Base-by-base conservation (phyloP, 2,888 invertebrate genomes). In the Callyntrura guangdongensis region DNA sequence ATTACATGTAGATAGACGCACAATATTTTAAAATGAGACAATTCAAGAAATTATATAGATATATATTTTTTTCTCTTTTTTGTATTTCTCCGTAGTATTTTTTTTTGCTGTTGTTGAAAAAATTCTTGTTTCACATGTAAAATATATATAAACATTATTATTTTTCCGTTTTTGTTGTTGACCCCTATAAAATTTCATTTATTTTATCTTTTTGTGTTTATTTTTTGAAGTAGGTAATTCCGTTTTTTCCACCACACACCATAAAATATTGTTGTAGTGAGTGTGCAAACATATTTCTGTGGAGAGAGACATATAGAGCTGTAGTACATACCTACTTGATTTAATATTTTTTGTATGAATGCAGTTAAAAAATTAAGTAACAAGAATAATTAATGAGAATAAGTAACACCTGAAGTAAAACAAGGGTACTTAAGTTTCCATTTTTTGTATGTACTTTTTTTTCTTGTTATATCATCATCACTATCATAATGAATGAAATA, bases 31-130 rank as follows among this genome's bases (percentile, higher is more conserved):
- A 53, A 77, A 77, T 77, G 53, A 81, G 81, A 61, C 61, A 81
- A 49, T 25, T 25, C 49, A 77, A 61, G 45, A 61, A 81, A 59
- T 45, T 45, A 61, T 59, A 79, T 81, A 45, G 36, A 59, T 36
- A 36, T 36, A 36, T 36, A 36, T 36, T 4, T 45, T 17, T 45
- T 72, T 36, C 36, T 36, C 11, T 81, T 81, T 59, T 61, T 61
- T 61, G 81, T 61, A 36, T 61, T 61, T 77, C 53, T 77, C 14
- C 9, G 45, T 72, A 36, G n/a, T n/a, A n/a, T n/a, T n/a, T n/a
- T 77, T 53, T 77, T 59, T 61, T 61, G 61, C 36, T 81, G 81
- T 81, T 81, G 81, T 61, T 59, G 81, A 81, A 81, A 81, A 81
- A 81, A 61, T 61, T 81, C 22, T 45, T 17, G 36, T 81, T 81